Evolutionary conservation across 2,797 vertebrate genomes (phyloP), one percentile per base, ranked within the genome.

Genomic region (Moxostoma hubbsi): DNA sequence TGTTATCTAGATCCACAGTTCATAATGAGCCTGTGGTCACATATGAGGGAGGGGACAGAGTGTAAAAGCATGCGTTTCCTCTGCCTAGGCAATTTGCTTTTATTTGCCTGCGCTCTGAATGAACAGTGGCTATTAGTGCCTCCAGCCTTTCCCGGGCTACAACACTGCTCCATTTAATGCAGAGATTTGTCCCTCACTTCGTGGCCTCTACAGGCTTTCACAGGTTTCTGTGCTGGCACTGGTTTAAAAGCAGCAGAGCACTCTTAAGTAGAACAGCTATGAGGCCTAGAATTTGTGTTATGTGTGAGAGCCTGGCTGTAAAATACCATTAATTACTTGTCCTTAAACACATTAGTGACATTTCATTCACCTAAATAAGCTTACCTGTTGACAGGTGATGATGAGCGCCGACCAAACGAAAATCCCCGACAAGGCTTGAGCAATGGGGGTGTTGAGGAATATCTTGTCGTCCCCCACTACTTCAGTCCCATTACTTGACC

Each of bases 341-440:
- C 5, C 15, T 51, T 6, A 46, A 70, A 71, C 12, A 24, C 58
- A 54, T 77, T 58, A 50, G 18, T 58, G 12, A 51, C 18, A 53
- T 24, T 45, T 36, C 4, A 5, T 46, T 7, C 11, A 36, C 36
- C 4, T 57, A 74, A 59, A 15, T 13, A 11, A 46, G 47, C 81
- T 1, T 89, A 98, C 98, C 97, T 99, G 98, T 90, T 98, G 96
- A 89, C 96, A 96, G 5, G 98, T 98, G 66, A 99, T 82, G 51
- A 96, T 84, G 86, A 99, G 89, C 0, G 98, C 97, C 0, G 93
- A 92, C 93, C 95, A 99, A 65, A 98, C 96, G 0, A 97, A 98
- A 78, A 97, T 87, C 24, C 97, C 96, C 0, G 97, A 96, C 81
- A 98, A 78, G 9, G 75, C 93, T 47, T 90, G 94, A 0, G 97